Base-by-base conservation (phyloP, 2,797 vertebrate genomes). In the Heteromormyrus szaboi region DNA sequence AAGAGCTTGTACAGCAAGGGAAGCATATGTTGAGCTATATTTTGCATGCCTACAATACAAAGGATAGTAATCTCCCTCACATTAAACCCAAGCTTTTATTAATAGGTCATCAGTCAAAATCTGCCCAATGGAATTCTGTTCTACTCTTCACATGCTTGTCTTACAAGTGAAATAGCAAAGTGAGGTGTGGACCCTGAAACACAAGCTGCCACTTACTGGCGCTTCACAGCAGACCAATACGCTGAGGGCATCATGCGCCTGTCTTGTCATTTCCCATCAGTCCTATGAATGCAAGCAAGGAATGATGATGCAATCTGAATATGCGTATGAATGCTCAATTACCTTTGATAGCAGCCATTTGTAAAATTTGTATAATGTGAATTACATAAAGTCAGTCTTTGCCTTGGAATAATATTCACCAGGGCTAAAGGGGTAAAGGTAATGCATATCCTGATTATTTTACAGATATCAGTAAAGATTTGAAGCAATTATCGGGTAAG, bases 141-240 rank as follows among this genome's bases (percentile, higher is more conserved):
- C 72, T 72, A n/a, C 72, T 94, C 95, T 94, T 95, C 95, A 95
- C 94, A 94, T 94, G 94, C 94, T 91, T 68, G 65, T 95, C 95
- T 95, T 95, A 95, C 94, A 94, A 94, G 94, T 94, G 90, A 91
- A 91, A 93, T 95, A 95, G 95, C 96, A 95, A 96, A 95, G 93
- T 95, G 94, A 93, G 95, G 95, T 93, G 93, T 92, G 92, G 93
- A 91, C 94, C 93, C 93, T 93, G 93, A 95, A 96, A 95, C 91
- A 93, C 92, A 95, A 93, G 91, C 94, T 96, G 95, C 95, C 95
- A 95, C 90, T 48, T 12, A 17, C 86, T 91, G 93, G 89, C 25
- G 88, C 37, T 17, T 44, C 72, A 44, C 29, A 44, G 37, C 37
- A 19, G 17, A 19, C 41, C 37, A 41, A 6, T 41, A n/a, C 6